A percentile compares a stretch with the other conserved stretches of the same genome.
phyloP scores from a whole-genome alignment of 2,797 vertebrate species.

The Lagodon rhomboides region DNA sequence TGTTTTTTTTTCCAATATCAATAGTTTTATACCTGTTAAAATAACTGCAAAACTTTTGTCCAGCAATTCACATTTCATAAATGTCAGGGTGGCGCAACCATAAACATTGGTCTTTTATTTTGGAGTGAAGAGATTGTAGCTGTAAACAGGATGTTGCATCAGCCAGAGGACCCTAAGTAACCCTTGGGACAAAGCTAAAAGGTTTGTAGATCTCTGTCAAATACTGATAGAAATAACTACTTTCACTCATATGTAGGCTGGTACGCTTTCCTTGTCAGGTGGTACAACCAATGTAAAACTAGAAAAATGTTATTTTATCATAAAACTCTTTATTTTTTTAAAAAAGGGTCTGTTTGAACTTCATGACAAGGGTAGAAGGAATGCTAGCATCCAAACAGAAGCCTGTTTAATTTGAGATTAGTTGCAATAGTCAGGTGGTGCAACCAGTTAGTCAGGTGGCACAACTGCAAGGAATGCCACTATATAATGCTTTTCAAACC shows the following conservation, averaged over 20 bases:
- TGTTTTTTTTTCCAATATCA: neutral
- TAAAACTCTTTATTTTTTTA: neutral
- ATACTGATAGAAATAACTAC: neutral
- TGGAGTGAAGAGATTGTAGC: neutral
- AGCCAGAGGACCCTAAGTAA: neutral
- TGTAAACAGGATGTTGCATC: neutral
- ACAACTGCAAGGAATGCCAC: neutral
- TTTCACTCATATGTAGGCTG: neutral
- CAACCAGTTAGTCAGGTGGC: neutral
- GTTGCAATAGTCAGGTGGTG: neutral
- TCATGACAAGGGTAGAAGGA: too few species aligned
- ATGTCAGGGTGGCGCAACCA: neutral
- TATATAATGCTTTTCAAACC: neutral
- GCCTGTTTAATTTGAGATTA: neutral
- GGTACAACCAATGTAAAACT: neutral
- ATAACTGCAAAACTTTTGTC: slow-evolving; percentile 2
- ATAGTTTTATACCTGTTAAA: neutral
- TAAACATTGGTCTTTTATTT: neutral
- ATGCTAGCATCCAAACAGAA: too few species aligned
- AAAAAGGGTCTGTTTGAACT: neutral
- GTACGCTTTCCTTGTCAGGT: neutral
- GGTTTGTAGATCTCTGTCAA: neutral
- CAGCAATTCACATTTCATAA: neutral
- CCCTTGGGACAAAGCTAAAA: neutral
- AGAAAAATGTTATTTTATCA: neutral